Conservation (phyloP, 1,140 invertebrate species). For the Hormaphis cornu region DNA sequence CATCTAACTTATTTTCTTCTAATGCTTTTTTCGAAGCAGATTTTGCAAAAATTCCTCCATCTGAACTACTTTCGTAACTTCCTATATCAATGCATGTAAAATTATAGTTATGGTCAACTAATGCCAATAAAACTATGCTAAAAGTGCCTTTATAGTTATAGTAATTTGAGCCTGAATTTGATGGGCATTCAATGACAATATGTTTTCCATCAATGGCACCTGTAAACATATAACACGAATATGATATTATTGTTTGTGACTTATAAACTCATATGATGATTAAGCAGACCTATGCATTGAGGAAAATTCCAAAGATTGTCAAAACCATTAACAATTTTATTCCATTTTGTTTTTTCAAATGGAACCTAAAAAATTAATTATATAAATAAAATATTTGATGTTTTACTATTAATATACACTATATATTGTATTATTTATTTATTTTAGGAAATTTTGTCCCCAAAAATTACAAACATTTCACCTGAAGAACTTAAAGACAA, state of each 20-base stretch:
- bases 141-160: constrained; percentile 45
- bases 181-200: constrained; percentile 40
- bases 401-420: too few relatives aligned
- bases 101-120: constrained; percentile 25
- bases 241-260: too few relatives aligned
- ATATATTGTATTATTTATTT: neutral
- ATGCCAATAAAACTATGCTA: constrained; percentile 42
- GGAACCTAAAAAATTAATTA: constrained; percentile 27
- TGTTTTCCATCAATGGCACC: constrained; percentile 44
- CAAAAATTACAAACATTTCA: too few relatives aligned
- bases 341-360: constrained; percentile 33
- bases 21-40: neutral
- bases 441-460: too few relatives aligned
- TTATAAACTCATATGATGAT: too few relatives aligned
- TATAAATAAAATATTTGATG: too few relatives aligned
- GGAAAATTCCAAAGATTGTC: constrained; percentile 43
- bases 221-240: too few relatives aligned
- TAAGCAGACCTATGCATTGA: too few relatives aligned
- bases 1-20: neutral
- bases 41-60: constrained; percentile 27
- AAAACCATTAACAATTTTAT: constrained; percentile 37
- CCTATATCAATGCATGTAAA: constrained; percentile 29
- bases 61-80: constrained; percentile 20
- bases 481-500: too few relatives aligned
- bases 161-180: constrained; percentile 40